phyloP scores from a whole-genome alignment of 2,797 vertebrate genomes.

The Tragelaphus oryx region DNA sequence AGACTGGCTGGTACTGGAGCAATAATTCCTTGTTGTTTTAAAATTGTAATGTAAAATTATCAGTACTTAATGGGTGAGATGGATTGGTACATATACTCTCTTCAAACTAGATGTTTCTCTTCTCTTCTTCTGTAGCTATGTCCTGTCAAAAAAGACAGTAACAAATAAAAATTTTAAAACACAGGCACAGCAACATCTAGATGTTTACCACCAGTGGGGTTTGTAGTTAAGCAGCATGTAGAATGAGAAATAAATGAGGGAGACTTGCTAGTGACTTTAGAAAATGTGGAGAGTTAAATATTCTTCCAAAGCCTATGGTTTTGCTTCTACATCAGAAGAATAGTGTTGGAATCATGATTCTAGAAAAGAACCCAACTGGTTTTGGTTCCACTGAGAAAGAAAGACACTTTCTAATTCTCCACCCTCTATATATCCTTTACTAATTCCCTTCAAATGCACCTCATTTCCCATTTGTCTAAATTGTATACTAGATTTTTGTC shows the following conservation, averaged over 20 bases:
- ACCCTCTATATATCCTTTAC: background rate
- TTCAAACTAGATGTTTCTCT: background rate
- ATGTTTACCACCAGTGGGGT: background rate
- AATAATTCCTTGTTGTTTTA: constrained; percentile 2
- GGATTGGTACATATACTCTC: background rate
- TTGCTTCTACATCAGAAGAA: background rate
- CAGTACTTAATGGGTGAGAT: constrained; percentile 39
- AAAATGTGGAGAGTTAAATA: background rate
- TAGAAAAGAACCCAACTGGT: background rate
- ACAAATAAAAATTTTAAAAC: constrained; percentile 32
- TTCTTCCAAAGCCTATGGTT: background rate
- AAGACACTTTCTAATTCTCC: background rate
- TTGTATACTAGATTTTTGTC: background rate
- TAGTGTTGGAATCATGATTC: background rate
- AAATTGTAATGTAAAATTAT: background rate
- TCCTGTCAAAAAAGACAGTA: constrained; percentile 21
- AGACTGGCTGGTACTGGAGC: background rate
- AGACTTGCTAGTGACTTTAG: background rate
- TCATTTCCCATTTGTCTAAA: background rate
- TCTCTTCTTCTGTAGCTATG: background rate
- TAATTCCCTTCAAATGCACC: background rate
- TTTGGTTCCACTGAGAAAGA: background rate
- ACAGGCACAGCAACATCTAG: background rate
- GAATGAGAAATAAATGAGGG: background rate
- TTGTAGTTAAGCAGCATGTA: background rate